Evolutionary conservation across 2,888 invertebrate genomes (phyloP).

Genomic region (Cyrtodaria siliqua): DNA sequence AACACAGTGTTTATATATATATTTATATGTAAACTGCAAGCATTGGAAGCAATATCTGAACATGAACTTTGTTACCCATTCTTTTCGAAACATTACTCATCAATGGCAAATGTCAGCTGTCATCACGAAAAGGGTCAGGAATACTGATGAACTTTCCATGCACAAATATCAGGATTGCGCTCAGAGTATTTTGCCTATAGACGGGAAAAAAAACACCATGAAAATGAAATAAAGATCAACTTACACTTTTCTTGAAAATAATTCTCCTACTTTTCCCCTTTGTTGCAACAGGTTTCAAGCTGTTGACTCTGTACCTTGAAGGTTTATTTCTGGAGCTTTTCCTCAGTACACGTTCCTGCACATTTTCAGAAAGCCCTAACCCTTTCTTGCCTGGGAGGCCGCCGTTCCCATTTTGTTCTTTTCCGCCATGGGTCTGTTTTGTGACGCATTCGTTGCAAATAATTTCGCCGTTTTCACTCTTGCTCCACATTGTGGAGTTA

Average conservation of each 20-base stretch:
- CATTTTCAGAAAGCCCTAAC: conserved; percentile 20
- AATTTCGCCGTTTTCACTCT: conserved; percentile 91
- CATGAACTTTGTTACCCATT: too few species aligned
- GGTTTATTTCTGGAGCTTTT: conserved; percentile 84
- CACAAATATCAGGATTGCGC: too few species aligned
- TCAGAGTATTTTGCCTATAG: too few species aligned
- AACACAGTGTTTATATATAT: too few species aligned
- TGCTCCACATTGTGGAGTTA: conserved; percentile 90
- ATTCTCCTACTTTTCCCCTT: conserved; percentile 92
- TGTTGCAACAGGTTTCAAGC: conserved; percentile 83
- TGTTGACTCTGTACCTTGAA: conserved; percentile 75
- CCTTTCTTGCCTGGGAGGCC: conserved; percentile 32
- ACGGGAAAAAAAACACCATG: too few species aligned
- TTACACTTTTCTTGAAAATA: conserved; percentile 89
- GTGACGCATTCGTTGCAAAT: conserved; percentile 90
- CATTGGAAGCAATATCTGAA: too few species aligned
- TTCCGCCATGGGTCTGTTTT: conserved; percentile 82
- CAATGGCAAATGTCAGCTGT: too few species aligned
- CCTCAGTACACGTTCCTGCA: conserved; percentile 75
- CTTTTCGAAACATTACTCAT: too few species aligned
- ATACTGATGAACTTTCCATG: too few species aligned
- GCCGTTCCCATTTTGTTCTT: conserved; percentile 65
- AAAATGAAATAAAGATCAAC: too few species aligned
- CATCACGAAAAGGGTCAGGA: too few species aligned
- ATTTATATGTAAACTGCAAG: too few species aligned